phyloP scores from a whole-genome alignment of 2,888 invertebrate genomes.

The Drosophila lutescens region DNA sequence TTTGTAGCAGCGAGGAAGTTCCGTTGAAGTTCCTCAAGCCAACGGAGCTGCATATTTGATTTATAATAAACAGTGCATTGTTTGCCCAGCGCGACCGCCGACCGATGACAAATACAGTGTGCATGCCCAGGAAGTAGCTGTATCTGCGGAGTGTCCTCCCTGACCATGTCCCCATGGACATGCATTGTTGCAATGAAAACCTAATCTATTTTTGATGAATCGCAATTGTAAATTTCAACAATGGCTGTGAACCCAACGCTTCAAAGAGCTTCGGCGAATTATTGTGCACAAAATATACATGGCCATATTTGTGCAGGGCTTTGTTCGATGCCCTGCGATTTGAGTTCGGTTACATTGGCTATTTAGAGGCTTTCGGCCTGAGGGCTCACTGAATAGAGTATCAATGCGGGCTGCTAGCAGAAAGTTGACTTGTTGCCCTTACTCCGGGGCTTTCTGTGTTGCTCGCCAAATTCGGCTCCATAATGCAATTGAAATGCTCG shows the following conservation, averaged over 20 bases:
- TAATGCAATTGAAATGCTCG: conserved; percentile 64
- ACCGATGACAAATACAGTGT: conserved; percentile 18
- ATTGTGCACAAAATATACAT: conserved; percentile 34
- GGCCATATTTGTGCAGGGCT: neutral
- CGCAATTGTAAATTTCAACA: conserved; percentile 74
- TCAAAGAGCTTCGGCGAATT: conserved; percentile 46
- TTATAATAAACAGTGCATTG: conserved; percentile 56
- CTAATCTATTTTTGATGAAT: conserved; percentile 81
- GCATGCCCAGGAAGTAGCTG: conserved; percentile 16
- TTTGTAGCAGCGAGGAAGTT: conserved; percentile 23
- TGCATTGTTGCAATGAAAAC: conserved; percentile 64
- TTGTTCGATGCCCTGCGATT: neutral
- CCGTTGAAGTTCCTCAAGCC: neutral
- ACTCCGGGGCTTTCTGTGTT: conserved; percentile 12
- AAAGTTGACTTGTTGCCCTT: neutral
- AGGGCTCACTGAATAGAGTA: neutral
- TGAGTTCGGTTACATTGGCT: neutral
- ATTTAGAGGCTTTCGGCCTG: too few species aligned
- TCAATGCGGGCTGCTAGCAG: neutral
- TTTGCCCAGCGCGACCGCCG: conserved; percentile 53
- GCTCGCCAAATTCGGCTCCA: conserved; percentile 32
- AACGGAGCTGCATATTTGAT: conserved; percentile 15
- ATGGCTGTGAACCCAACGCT: conserved; percentile 41
- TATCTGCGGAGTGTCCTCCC: conserved; percentile 36
- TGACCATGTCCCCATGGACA: conserved; percentile 26